A percentile compares a stretch with the other conserved stretches of the same genome.
Conservation (phyloP, 2,113 vertebrate genomes). For the Passer montanus region DNA sequence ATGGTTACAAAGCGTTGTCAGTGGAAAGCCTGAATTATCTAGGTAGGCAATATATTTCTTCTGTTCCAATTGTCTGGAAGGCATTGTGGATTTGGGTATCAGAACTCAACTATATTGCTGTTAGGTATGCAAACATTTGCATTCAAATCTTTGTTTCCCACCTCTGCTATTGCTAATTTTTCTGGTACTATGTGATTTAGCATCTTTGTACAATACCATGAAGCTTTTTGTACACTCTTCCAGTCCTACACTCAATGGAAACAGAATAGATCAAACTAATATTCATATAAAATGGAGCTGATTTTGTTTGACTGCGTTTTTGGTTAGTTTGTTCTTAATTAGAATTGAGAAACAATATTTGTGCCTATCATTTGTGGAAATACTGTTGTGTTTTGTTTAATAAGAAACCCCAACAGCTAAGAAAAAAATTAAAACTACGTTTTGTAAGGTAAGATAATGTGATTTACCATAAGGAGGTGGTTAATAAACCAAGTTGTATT, state of each 20-base stretch:
- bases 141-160: neutral
- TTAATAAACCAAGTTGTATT: neutral
- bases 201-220: neutral
- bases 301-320: neutral
- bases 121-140: rapidly evolving
- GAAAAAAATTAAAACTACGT: neutral
- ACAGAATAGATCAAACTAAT: neutral
- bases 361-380: neutral
- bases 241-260: neutral
- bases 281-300: neutral
- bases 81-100: neutral
- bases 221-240: neutral
- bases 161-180: neutral
- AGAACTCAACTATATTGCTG: neutral
- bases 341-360: neutral
- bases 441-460: neutral
- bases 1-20: neutral
- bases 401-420: neutral
- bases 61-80: neutral
- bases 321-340: neutral
- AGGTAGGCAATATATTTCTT: neutral
- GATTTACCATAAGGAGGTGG: neutral
- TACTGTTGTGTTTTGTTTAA: neutral
- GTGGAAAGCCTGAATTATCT: neutral
- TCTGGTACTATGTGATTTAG: neutral